Conservation (phyloP, 92 coral and sea anemone species). For the Epizoanthus fatuus region DNA sequence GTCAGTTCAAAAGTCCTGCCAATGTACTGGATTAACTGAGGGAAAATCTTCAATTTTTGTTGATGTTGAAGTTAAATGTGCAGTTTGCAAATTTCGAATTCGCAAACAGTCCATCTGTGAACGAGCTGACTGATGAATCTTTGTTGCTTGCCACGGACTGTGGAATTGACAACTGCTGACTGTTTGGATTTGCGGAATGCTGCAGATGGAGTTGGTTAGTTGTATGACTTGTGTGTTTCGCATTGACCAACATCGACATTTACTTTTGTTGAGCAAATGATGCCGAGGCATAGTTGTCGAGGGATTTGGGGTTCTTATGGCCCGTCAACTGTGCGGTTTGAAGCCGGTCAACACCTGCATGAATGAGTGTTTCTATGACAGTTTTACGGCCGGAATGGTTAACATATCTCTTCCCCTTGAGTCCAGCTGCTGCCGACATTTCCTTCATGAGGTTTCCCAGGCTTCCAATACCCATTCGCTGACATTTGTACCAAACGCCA, state of each 20-base stretch:
- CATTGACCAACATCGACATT: background rate
- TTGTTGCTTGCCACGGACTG: too few relatives aligned
- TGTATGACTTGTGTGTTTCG: background rate
- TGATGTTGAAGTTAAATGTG: background rate
- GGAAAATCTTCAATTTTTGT: background rate
- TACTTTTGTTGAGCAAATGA: background rate
- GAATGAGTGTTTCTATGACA: background rate
- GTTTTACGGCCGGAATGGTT: background rate
- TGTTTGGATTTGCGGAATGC: too few relatives aligned
- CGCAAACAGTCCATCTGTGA: background rate
- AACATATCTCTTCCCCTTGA: too few relatives aligned
- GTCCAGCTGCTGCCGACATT: background rate
- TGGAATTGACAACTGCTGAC: too few relatives aligned
- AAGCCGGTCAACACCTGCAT: background rate
- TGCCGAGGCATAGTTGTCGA: background rate
- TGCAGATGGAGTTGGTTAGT: too few relatives aligned
- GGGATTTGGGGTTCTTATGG: constrained; percentile 9
- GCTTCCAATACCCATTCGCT: background rate
- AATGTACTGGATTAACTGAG: background rate
- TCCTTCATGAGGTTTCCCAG: background rate
- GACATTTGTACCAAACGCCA: constrained; percentile 13
- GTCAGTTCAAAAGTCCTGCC: background rate
- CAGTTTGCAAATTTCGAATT: background rate
- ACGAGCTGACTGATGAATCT: too few relatives aligned
- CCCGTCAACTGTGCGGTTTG: background rate